Percentiles rank a stretch among this genome's conserved stretches.
phyloP scores from a whole-genome alignment of 2,888 invertebrate species.

The Scaptomyza polygonia region DNA sequence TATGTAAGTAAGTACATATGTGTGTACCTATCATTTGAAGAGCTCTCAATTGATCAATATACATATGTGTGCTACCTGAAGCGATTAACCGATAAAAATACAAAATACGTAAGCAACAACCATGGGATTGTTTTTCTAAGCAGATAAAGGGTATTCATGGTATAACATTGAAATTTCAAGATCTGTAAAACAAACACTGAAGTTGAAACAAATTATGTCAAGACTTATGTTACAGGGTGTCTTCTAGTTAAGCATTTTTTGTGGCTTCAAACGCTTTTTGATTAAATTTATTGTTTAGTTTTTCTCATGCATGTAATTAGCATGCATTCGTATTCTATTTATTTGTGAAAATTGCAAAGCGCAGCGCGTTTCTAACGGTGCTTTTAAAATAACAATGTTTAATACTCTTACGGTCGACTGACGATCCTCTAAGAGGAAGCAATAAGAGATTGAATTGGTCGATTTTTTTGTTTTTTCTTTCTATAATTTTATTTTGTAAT shows the following conservation, averaged over 20 bases:
- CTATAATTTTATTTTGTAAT: constrained; percentile 30
- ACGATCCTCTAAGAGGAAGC: constrained; percentile 25
- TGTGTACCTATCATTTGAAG: constrained; percentile 39
- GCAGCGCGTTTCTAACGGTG: constrained; percentile 24
- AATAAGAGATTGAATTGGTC: constrained; percentile 39
- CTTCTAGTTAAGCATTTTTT: not conserved
- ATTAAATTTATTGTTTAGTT: constrained; percentile 41
- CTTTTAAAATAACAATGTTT: constrained; percentile 5
- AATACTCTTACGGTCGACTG: not conserved
- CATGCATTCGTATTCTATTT: constrained; percentile 39
- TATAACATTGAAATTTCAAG: too few species aligned
- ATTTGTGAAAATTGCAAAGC: constrained; percentile 51
- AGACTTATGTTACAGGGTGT: not conserved
- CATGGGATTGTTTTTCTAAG: constrained; percentile 14
- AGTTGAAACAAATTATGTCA: not conserved
- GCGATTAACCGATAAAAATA: constrained; percentile 35
- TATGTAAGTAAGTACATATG: too few species aligned
- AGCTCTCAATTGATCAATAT: constrained; percentile 55
- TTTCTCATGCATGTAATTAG: constrained; percentile 63
- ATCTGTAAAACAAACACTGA: too few species aligned
- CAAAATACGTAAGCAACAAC: constrained; percentile 47
- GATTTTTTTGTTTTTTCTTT: constrained; percentile 20
- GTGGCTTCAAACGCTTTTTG: constrained; percentile 12
- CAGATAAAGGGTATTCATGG: constrained; percentile 19
- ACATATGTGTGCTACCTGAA: constrained; percentile 44